Base-by-base conservation (phyloP, 1,140 invertebrate species). In the Dinoponera quadriceps region DNA sequence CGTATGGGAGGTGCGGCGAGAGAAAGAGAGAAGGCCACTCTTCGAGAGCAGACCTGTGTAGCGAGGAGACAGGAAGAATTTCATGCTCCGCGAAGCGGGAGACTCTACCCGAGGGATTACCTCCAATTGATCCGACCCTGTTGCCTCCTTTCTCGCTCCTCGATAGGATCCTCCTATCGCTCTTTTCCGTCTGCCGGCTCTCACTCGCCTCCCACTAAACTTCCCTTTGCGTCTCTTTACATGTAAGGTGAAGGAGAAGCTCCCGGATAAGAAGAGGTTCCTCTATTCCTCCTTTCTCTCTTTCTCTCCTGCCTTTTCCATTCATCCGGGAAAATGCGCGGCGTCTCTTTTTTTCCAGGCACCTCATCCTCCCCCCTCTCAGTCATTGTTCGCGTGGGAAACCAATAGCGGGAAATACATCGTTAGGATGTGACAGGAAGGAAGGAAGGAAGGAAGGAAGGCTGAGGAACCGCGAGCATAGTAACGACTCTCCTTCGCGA, bases 101-200 rank as follows among this genome's bases (percentile, higher is more conserved):
- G 91, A 93, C 91, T 92, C 92, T 91, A 92, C 92, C 91, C 92
- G 87, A 92, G 92, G 92, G 92, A 93, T 93, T 93, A 92, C 92
- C 92, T 92, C 90, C 92, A 92, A 92, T 92, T 92, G 92, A 93
- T 92, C 92, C 92, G 87, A 88, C 87, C 91, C 91, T 92, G 89
- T 89, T 88, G 82, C 85, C 85, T 86, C 87, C 85, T 85, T 87
- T 78, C 89, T 87, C 85, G 75, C 73, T 83, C 72, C 86, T 66
- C 65, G 63, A 38, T 69, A 75, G 84, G 7, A 87, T 89, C 86
- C 83, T 82, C 73, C 73, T 84, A 73, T 82, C 73, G 71, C 81
- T 68, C 73, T 62, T n/a, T n/a, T 84, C 63, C 60, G 72, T 82
- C 72, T 59, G 80, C 75, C 38, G 38, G 38, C 72, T 77, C 63